Conservation (phyloP, 1,140 invertebrate species). For the Drusus annulatus region DNA sequence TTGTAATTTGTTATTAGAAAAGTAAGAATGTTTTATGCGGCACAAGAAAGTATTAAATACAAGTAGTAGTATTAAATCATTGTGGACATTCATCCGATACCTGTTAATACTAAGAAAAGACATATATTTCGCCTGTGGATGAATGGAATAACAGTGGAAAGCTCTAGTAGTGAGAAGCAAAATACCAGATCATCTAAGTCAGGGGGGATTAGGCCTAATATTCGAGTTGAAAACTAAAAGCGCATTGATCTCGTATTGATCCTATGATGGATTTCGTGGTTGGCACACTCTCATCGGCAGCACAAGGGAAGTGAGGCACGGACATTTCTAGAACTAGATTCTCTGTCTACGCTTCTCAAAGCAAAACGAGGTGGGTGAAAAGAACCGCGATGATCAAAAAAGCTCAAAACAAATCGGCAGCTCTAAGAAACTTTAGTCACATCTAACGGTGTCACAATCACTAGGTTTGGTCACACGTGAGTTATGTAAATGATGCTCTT, state of each 20-base stretch:
- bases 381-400: slow-evolving; percentile 32
- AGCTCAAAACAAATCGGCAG: slow-evolving; percentile 54
- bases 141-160: not conserved
- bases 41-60: not conserved
- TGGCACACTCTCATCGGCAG: not conserved
- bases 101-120: not conserved
- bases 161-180: slow-evolving; percentile 12
- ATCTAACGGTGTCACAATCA: slow-evolving; percentile 54
- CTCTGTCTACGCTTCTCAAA: slow-evolving; percentile 45
- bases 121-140: not conserved
- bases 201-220: slow-evolving; percentile 4
- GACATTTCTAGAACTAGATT: slow-evolving; percentile 35
- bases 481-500: slow-evolving; percentile 45
- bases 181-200: slow-evolving; percentile 8
- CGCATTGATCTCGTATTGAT: slow-evolving; percentile 9
- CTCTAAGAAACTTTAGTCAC: slow-evolving; percentile 55
- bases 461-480: slow-evolving; percentile 54
- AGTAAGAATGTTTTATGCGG: not conserved
- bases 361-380: slow-evolving; percentile 45
- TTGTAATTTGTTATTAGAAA: not conserved
- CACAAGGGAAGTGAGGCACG: not conserved
- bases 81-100: not conserved
- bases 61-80: not conserved
- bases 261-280: not conserved
- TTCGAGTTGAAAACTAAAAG: slow-evolving; percentile 8